Evolutionary conservation across 2,888 invertebrate genomes (phyloP).

Genomic region (Macrosiphum euphorbiae): DNA sequence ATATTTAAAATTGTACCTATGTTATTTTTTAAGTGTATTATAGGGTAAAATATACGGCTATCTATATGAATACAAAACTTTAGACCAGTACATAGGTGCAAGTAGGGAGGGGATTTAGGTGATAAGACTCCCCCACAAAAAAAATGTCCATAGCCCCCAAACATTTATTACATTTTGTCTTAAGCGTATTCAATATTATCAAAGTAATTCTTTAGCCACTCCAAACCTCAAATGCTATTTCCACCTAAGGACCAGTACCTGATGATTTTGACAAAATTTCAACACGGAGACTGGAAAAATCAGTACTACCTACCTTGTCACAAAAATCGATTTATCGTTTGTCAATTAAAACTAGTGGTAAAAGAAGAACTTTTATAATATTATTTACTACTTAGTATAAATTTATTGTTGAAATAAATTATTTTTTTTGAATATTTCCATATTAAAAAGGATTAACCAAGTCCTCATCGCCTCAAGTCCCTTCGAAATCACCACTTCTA

Average conservation of each 20-base stretch:
- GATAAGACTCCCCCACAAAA: too few species aligned
- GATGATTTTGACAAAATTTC: not conserved
- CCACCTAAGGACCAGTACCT: too few species aligned
- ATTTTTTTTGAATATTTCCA: not conserved
- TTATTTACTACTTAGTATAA: not conserved
- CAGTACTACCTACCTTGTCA: not conserved
- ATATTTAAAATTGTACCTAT: not conserved
- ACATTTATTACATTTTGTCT: too few species aligned
- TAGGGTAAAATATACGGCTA: not conserved
- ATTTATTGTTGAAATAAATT: not conserved
- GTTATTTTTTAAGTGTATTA: not conserved
- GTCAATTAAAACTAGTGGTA: not conserved
- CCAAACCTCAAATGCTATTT: too few species aligned
- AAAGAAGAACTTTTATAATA: not conserved
- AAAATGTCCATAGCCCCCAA: too few species aligned
- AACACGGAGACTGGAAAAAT: rapidly evolving
- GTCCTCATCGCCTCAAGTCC: not conserved
- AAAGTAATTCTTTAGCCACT: too few species aligned
- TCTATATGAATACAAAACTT: not conserved
- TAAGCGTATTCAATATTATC: too few species aligned
- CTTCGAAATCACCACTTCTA: not conserved
- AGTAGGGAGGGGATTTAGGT: too few species aligned
- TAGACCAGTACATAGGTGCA: too few species aligned
- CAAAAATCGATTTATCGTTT: not conserved
- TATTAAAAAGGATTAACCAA: not conserved